phyloP scores from a whole-genome alignment of 2,888 invertebrate species.

The Ochropacha duplaris region DNA sequence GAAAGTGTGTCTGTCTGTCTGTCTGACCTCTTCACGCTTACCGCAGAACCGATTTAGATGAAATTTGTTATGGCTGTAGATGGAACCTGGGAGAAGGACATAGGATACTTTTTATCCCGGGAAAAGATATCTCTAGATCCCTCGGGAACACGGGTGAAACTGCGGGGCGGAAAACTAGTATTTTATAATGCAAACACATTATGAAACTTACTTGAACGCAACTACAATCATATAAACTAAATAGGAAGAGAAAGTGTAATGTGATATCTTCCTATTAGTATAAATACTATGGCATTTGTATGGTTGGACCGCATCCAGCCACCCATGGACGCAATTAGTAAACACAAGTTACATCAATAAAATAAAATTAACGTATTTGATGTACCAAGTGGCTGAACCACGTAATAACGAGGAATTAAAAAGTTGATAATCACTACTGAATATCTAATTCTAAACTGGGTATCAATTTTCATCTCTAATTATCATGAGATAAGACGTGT shows the following conservation, averaged over 20 bases:
- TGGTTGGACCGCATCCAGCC: slow-evolving; percentile 10
- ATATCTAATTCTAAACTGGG: background rate
- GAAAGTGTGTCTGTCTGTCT: too few species aligned
- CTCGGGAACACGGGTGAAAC: too few species aligned
- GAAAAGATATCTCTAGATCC: too few species aligned
- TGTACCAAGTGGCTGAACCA: background rate
- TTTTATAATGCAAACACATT: background rate
- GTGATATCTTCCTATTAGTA: slow-evolving; percentile 43
- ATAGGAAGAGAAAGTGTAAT: slow-evolving; percentile 53
- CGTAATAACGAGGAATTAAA: background rate
- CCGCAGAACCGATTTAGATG: too few species aligned
- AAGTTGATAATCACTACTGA: background rate
- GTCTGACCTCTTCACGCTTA: too few species aligned
- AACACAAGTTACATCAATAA: slow-evolving; percentile 16
- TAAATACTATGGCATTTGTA: slow-evolving; percentile 48
- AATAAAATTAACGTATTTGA: background rate
- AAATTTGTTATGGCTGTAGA: too few species aligned
- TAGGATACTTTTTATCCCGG: too few species aligned
- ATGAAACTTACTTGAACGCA: background rate
- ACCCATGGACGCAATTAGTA: slow-evolving; percentile 21
- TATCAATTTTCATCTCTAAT: slow-evolving; percentile 3
- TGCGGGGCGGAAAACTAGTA: too few species aligned
- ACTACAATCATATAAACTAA: slow-evolving; percentile 20
- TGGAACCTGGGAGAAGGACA: too few species aligned
- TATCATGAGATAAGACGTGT: background rate